Percentiles rank a stretch among this genome's conserved stretches.
phyloP scores from a whole-genome alignment of 2,797 vertebrate genomes.

The Alfaro cultratus region DNA sequence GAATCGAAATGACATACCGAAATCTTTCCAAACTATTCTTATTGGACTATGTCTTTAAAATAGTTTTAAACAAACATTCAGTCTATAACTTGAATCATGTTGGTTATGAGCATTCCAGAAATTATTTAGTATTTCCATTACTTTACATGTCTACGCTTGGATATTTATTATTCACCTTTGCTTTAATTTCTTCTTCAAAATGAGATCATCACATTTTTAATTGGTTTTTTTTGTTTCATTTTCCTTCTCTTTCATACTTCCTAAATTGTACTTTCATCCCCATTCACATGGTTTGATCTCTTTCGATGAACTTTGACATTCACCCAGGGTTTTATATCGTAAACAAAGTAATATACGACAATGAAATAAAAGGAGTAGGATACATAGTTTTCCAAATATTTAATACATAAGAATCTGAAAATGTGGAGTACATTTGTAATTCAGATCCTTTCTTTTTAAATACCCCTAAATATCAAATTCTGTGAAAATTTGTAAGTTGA shows the following conservation, averaged over 20 bases:
- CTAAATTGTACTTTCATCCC: constrained; percentile 46
- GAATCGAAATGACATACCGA: not conserved
- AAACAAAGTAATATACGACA: no score
- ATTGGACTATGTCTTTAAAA: not conserved
- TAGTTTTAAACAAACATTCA: not conserved
- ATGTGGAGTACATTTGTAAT: not conserved
- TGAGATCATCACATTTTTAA: constrained; percentile 23
- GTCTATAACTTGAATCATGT: not conserved
- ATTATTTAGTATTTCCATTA: not conserved
- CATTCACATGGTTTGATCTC: constrained; percentile 51
- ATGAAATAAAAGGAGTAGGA: no score
- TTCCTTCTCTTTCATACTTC: constrained; percentile 25
- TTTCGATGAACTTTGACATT: constrained; percentile 50
- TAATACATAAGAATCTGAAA: no score
- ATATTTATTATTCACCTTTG: not conserved
- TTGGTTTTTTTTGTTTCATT: constrained; percentile 43
- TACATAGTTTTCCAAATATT: no score
- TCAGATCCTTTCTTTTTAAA: not conserved
- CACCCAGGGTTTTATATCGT: constrained; percentile 20
- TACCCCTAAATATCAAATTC: not conserved
- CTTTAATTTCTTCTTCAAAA: constrained; percentile 19
- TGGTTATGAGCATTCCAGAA: not conserved
- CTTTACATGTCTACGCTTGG: not conserved
- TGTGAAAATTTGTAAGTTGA: not conserved
- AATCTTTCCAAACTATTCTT: not conserved